Percentiles rank a stretch among this genome's conserved stretches.
phyloP scores from a whole-genome alignment of 2,113 vertebrate species.

The Sylvietta virens region DNA sequence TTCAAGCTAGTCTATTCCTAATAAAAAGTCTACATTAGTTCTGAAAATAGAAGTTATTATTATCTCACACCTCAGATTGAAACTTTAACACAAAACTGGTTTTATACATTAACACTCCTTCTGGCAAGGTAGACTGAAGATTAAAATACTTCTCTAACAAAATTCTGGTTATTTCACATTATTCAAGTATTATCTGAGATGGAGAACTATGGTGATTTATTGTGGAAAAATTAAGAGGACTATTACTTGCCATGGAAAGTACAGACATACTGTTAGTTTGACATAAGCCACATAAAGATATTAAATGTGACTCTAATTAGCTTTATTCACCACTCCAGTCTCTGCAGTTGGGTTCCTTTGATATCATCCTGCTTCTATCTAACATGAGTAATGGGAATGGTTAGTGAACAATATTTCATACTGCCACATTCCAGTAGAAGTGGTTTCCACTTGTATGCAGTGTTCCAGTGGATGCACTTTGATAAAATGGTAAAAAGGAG shows the following conservation, averaged over 20 bases:
- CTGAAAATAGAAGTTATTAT: slow-evolving; percentile 3
- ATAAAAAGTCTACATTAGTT: background rate
- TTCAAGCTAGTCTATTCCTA: background rate
- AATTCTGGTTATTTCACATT: background rate
- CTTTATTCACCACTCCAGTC: slow-evolving; percentile 10
- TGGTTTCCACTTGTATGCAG: slow-evolving; percentile 28
- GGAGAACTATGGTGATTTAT: background rate
- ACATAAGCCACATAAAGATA: slow-evolving; percentile 52
- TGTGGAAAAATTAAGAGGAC: slow-evolving; percentile 24
- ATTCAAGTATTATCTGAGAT: background rate
- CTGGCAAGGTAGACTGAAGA: background rate
- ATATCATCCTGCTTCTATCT: slow-evolving; percentile 34
- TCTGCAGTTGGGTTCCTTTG: slow-evolving; percentile 43
- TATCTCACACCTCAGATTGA: background rate
- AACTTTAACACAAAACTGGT: background rate
- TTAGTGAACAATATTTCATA: slow-evolving; percentile 60
- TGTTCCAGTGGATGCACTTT: slow-evolving; percentile 40
- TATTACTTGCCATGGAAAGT: slow-evolving; percentile 1
- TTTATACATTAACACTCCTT: slow-evolving; percentile 5
- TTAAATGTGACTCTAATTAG: slow-evolving; percentile 55
- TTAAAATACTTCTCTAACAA: background rate
- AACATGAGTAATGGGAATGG: slow-evolving; percentile 58
- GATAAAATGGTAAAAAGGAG: slow-evolving; percentile 45
- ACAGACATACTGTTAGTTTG: slow-evolving; percentile 20
- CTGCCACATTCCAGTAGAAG: slow-evolving; percentile 44